A percentile compares a stretch with the other conserved stretches of the same genome.
phyloP scores from a whole-genome alignment of 1,140 invertebrate species.

The Panulirus ornatus region DNA sequence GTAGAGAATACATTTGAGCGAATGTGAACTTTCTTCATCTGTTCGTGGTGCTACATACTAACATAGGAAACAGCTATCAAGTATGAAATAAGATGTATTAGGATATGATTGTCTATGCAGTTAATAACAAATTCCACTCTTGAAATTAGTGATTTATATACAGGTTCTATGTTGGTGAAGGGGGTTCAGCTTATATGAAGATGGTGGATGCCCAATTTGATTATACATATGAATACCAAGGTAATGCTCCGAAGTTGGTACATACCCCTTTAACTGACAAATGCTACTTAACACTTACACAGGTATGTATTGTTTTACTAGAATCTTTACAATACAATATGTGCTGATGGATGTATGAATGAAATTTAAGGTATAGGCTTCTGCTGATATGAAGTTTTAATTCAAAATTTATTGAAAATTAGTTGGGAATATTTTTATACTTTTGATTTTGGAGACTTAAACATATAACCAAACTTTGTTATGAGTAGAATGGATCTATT shows the following conservation, averaged over 20 bases:
- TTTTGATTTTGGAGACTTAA: no score
- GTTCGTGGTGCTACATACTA: no score
- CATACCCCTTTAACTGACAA: conserved; percentile 96
- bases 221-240: conserved; percentile 99
- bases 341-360: neutral
- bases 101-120: no score
- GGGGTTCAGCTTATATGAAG: conserved; percentile 78
- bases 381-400: neutral
- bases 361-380: neutral
- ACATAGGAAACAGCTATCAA: no score
- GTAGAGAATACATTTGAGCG: no score
- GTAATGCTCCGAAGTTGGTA: conserved; percentile 93
- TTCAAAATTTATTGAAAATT: neutral
- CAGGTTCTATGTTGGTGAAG: conserved; percentile 80
- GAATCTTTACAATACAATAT: neutral
- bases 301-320: conserved; percentile 78
- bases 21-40: no score
- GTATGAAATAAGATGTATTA: no score
- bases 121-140: no score
- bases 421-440: no score
- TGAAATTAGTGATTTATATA: conserved; percentile 52
- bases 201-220: conserved; percentile 94
- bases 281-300: conserved; percentile 96
- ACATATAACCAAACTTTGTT: no score
- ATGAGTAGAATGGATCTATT: no score